Percentiles rank a stretch among this genome's conserved stretches.
These are phyloP conservation scores for Andrena dorsata DNA, from an alignment of 2,888 invertebrate species.

Conservation along the genomic window DNA sequence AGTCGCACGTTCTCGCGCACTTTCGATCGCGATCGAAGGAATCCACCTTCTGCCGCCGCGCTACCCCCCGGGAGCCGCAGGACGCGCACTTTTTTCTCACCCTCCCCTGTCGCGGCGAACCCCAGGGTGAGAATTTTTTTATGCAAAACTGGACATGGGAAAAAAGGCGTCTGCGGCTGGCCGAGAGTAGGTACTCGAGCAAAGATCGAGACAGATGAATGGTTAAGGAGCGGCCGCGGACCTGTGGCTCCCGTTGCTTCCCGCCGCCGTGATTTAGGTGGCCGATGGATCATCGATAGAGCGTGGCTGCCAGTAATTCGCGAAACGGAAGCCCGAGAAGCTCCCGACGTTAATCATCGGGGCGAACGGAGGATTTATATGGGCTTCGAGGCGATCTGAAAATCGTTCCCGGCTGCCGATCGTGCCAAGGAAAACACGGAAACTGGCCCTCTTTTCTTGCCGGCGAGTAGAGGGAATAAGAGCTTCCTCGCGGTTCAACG, in stretches of 20 bases:
- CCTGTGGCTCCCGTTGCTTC: constrained; percentile 13
- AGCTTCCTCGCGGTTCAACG: constrained; percentile 54
- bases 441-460: constrained; percentile 20
- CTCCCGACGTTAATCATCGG: constrained; percentile 60
- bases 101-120: constrained; percentile 34
- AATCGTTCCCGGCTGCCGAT: constrained; percentile 34
- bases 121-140: constrained; percentile 82
- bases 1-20: constrained; percentile 45
- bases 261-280: constrained; percentile 53
- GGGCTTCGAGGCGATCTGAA: constrained; percentile 34
- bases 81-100: constrained; percentile 58
- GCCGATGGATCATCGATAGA: constrained; percentile 63
- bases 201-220: neutral
- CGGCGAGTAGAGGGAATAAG: constrained; percentile 1
- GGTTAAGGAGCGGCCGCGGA: constrained; percentile 22
- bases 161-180: constrained; percentile 67
- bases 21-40: constrained; percentile 56
- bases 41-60: constrained; percentile 62
- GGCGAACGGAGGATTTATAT: constrained; percentile 35
- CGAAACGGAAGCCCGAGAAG: constrained; percentile 48
- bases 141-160: constrained; percentile 84
- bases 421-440: constrained; percentile 57
- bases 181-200: neutral
- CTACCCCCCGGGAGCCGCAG: constrained; percentile 67
- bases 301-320: constrained; percentile 44